Evolutionary conservation across 2,888 invertebrate species (phyloP).

Genomic region (Aradus depressus): DNA sequence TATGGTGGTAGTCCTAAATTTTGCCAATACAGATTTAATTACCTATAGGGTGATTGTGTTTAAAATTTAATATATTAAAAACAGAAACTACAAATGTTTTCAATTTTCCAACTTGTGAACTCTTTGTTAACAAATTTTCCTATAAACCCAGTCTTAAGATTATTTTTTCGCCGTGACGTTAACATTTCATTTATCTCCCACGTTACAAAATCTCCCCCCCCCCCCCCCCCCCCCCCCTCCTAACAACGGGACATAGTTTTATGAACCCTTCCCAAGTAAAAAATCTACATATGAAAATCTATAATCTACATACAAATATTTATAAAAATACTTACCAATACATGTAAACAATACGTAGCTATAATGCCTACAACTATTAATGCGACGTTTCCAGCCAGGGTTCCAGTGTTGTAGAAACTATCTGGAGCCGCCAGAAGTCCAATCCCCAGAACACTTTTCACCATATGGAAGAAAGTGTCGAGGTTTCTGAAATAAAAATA

Average conservation of each 20-base stretch:
- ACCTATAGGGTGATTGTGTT: too few species aligned
- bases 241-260: background rate
- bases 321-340: conserved; percentile 43
- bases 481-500: conserved; percentile 48
- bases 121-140: too few species aligned
- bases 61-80: too few species aligned
- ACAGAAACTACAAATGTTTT: too few species aligned
- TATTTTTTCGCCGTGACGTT: too few species aligned
- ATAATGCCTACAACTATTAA: conserved; percentile 63
- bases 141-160: too few species aligned
- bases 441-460: conserved; percentile 83
- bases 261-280: too few species aligned
- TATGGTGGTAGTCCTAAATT: too few species aligned
- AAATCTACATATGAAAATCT: too few species aligned
- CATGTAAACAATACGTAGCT: conserved; percentile 74
- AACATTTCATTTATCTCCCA: background rate
- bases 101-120: too few species aligned
- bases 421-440: conserved; percentile 88
- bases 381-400: conserved; percentile 60
- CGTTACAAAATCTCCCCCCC: background rate
- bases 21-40: too few species aligned
- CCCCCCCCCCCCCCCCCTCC: background rate
- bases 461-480: conserved; percentile 69
- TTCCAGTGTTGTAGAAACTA: conserved; percentile 71
- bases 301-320: too few species aligned